Evolutionary conservation across 2,888 invertebrate genomes (phyloP).

Genomic region (Brachyptera risi): DNA sequence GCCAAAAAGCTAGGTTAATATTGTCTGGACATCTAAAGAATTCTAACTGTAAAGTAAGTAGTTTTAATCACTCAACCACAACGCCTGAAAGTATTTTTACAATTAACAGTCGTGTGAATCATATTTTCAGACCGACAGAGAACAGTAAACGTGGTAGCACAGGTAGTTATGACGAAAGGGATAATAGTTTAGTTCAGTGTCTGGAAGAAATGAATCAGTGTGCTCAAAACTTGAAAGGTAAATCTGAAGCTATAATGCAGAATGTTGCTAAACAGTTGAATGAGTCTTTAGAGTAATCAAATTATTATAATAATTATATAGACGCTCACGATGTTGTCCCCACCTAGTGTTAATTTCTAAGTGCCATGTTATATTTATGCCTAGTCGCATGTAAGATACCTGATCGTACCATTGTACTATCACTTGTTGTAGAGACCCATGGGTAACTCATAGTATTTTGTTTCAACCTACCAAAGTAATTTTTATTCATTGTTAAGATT

Average conservation of each 20-base stretch:
- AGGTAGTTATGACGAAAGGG: neutral
- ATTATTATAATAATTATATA: neutral
- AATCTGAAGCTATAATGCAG: conserved; percentile 16
- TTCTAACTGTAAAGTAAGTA: neutral
- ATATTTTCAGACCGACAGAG: neutral
- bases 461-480: neutral
- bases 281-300: neutral
- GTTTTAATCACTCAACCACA: neutral
- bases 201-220: conserved; percentile 22
- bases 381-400: neutral
- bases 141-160: neutral
- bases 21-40: neutral
- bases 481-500: too few relatives aligned
- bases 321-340: neutral
- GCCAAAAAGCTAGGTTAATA: neutral
- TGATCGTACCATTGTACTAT: neutral
- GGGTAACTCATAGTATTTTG: neutral
- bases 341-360: neutral
- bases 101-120: neutral
- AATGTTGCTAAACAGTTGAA: conserved; percentile 2
- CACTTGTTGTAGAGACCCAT: neutral
- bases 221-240: conserved; percentile 17
- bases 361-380: neutral
- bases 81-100: neutral
- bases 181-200: conserved; percentile 6